These are phyloP conservation scores for Nephrotoma flavescens DNA, from an alignment of 2,888 invertebrate genomes.

Conservation along the genomic window DNA sequence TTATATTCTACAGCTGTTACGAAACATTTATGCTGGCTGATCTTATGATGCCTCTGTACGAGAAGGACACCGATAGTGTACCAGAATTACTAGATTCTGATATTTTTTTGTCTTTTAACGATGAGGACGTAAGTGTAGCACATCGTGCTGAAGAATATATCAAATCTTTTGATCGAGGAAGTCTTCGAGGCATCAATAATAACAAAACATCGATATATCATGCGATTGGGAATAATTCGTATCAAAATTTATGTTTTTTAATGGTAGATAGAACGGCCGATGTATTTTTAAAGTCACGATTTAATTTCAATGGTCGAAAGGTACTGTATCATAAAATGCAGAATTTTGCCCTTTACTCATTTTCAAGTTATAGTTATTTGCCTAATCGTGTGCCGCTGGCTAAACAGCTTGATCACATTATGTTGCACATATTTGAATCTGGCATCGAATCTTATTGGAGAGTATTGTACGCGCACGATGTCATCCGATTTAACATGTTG, in stretches of 20 bases:
- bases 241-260: neutral
- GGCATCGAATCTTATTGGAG: neutral
- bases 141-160: no score
- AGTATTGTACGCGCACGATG: neutral
- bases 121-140: neutral
- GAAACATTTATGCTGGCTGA: neutral
- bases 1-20: neutral
- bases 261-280: neutral
- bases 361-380: neutral
- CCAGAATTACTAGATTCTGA: neutral
- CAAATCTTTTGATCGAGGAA: no score
- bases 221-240: neutral
- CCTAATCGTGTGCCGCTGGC: neutral
- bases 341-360: neutral
- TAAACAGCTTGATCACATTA: neutral
- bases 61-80: neutral
- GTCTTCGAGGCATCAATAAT: no score
- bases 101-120: neutral
- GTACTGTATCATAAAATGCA: neutral
- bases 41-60: neutral
- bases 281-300: neutral
- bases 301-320: neutral
- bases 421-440: neutral
- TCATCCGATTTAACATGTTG: no score
- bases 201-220: neutral